Percentiles rank a stretch among this genome's conserved stretches.
Evolutionary conservation across 2,888 invertebrate species (phyloP).

Genomic region (Ophion ellenae): DNA sequence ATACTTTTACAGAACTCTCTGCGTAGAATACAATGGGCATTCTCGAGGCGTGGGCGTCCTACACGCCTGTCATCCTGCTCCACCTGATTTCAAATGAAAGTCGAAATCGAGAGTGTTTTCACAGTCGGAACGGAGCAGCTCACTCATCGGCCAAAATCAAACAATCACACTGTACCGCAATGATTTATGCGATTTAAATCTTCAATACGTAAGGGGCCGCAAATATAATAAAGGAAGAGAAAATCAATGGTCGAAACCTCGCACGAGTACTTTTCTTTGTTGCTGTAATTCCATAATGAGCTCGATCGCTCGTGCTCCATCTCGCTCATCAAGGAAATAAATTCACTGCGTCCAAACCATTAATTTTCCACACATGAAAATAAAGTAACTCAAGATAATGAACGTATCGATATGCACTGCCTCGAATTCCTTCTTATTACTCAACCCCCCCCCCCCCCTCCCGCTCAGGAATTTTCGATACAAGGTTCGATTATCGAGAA

Average conservation of each 20-base stretch:
- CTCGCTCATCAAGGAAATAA: conserved; percentile 29
- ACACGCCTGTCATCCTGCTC: conserved; percentile 8
- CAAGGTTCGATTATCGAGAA: conserved; percentile 56
- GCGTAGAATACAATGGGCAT: background rate
- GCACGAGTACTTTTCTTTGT: background rate
- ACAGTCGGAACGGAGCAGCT: background rate
- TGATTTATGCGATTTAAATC: too few species aligned
- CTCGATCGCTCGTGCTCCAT: background rate
- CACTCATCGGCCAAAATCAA: background rate
- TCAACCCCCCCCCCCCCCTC: background rate
- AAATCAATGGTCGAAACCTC: too few species aligned
- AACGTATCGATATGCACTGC: conserved; percentile 17
- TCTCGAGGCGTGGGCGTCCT: background rate
- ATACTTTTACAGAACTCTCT: background rate
- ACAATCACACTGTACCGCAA: background rate
- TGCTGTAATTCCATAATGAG: conserved; percentile 1
- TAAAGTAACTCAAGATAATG: conserved; percentile 12
- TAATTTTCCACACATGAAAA: conserved; percentile 24
- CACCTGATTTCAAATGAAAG: conserved; percentile 16
- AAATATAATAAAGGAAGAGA: too few species aligned
- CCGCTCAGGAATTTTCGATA: conserved; percentile 24
- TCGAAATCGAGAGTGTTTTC: conserved; percentile 23
- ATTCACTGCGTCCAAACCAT: background rate
- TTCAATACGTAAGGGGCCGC: too few species aligned
- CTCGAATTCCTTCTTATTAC: conserved; percentile 17